Base-by-base conservation (phyloP, 2,888 invertebrate species). In the Meloe dianella region DNA sequence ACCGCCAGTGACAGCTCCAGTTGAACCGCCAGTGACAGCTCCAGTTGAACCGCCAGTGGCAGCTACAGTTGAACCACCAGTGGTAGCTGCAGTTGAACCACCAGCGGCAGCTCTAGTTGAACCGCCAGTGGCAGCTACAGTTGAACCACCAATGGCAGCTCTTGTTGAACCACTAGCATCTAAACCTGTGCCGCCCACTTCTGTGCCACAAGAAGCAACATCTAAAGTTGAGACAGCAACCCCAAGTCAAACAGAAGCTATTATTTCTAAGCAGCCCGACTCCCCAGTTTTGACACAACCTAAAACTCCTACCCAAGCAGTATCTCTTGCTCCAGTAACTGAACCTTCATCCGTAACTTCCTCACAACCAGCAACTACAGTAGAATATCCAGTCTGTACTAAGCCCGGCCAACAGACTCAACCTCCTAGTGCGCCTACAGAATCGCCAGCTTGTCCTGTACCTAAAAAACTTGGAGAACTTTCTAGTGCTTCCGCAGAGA, bases 1-100 rank as follows among this genome's bases (percentile, higher is more conserved):
- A 29, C 81, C 81, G 71, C 82, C 66, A 58, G 59, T 41, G 51
- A 35, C 61, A 59, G 24, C 62, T 47, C 47, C 47, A 47, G 20
- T 20, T 22, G 47, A 22, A 20, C 2, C 9, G 22, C 1, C 8
- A 47, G 20, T 10, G n/a, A 9, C 2, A 12, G 8, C 41, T 17
- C n/a, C 41, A 41, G 2, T n/a, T 17, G 41, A 17, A 41, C 41
- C 41, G 2, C n/a, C n/a, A 41, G 7, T 17, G 17, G 41, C 3
- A 10, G 80, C 78, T 65, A 82, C 82, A 72, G 71, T 79, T 27
- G 80, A 80, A 29, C 81, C 81, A 72, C 82, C 81, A 63, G 59
- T 41, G 51, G 29, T 60, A 59, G 24, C 62, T 47, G 20, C 47
- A 47, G 20, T 20, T 22, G 47, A 22, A 20, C 2, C 9, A 47